Evolutionary conservation across 2,888 invertebrate species (phyloP).

Genomic region (Hemicrepidius hirtus): DNA sequence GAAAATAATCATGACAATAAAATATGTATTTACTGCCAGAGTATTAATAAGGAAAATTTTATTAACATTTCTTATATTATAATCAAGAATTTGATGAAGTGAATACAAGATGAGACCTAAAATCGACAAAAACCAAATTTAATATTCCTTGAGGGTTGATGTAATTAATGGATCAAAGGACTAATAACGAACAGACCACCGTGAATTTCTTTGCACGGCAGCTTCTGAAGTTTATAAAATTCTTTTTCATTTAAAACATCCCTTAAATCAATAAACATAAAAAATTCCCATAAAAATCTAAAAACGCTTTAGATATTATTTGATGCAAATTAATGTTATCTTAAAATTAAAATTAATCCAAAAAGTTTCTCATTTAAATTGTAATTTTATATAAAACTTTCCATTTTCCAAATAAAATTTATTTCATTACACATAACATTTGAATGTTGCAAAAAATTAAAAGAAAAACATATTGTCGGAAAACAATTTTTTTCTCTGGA

Average conservation of each 20-base stretch:
- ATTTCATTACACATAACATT: too few relatives aligned
- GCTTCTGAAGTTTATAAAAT: conserved; percentile 19
- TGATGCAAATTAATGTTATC: not conserved
- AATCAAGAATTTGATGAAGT: not conserved
- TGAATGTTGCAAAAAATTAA: too few relatives aligned
- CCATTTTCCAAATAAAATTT: too few relatives aligned
- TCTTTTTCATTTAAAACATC: conserved; percentile 23
- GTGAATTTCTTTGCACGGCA: conserved; percentile 17
- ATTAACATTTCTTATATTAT: not conserved
- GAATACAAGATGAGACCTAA: conserved; percentile 7
- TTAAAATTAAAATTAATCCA: too few relatives aligned
- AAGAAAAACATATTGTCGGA: too few relatives aligned
- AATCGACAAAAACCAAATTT: conserved; percentile 17
- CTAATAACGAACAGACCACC: conserved; percentile 15
- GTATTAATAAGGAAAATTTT: conserved; percentile 10
- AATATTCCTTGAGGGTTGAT: conserved; percentile 11
- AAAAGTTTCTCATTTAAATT: too few relatives aligned
- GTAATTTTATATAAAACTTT: too few relatives aligned
- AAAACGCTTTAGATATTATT: not conserved
- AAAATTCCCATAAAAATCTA: not conserved
- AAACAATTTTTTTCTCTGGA: not conserved
- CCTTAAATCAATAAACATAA: not conserved
- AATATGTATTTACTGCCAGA: too few relatives aligned
- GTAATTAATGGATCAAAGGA: conserved; percentile 27
- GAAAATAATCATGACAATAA: too few relatives aligned